phyloP scores from a whole-genome alignment of 2,888 invertebrate genomes.

The Cordilura impudica region DNA sequence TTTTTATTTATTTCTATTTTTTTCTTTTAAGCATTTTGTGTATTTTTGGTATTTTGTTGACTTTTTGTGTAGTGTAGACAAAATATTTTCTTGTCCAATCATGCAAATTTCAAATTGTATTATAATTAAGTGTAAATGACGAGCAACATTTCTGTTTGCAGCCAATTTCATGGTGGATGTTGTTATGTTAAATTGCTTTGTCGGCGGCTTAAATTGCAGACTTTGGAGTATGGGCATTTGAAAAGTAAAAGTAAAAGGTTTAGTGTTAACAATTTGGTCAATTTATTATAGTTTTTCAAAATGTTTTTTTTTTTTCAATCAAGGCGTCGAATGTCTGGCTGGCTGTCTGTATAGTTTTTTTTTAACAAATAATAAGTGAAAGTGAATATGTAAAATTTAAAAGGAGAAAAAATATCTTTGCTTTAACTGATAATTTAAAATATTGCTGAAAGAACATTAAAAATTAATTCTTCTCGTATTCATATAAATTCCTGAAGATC shows the following conservation, averaged over 20 bases:
- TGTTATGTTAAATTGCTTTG: no score
- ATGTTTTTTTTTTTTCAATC: neutral
- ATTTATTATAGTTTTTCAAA: neutral
- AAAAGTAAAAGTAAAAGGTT: neutral
- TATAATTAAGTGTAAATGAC: slow-evolving; percentile 58
- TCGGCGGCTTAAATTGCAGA: neutral
- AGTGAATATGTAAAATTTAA: no score
- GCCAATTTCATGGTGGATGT: neutral
- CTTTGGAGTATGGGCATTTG: neutral
- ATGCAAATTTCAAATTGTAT: slow-evolving; percentile 51
- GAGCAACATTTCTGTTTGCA: slow-evolving; percentile 15
- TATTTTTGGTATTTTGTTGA: neutral
- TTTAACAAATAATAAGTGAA: slow-evolving; percentile 45
- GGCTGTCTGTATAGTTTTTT: slow-evolving; percentile 18
- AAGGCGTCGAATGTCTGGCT: slow-evolving; percentile 48
- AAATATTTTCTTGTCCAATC: slow-evolving; percentile 42
- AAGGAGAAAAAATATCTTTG: no score
- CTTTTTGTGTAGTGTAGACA: slow-evolving; percentile 2
- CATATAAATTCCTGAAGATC: no score
- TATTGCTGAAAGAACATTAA: no score
- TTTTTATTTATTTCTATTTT: neutral
- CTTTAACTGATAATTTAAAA: no score
- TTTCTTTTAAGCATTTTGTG: neutral
- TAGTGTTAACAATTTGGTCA: neutral
- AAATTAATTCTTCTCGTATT: no score